A percentile compares a stretch with the other conserved stretches of the same genome.
These are phyloP conservation scores for Callocephalon fimbriatum DNA, from an alignment of 2,113 vertebrate species.

Conservation along the genomic window DNA sequence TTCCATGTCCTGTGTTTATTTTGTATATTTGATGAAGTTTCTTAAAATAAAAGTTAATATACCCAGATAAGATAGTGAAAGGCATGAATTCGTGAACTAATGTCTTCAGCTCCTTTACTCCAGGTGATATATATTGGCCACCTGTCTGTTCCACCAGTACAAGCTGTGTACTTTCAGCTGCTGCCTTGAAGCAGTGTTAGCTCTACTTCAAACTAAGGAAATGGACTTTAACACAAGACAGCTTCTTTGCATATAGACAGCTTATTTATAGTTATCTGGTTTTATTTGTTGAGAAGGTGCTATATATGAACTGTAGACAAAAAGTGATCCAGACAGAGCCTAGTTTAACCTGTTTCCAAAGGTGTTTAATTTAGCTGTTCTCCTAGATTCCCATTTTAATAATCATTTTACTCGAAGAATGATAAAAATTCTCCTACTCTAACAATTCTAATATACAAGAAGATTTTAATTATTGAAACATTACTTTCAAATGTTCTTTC, in stretches of 20 bases:
- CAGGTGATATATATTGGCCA: not conserved
- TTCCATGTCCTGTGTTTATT: not conserved
- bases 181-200: not conserved
- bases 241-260: not conserved
- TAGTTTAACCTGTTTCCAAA: not conserved
- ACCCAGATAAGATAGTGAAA: not conserved
- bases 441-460: not conserved
- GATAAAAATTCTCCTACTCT: not conserved
- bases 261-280: not conserved
- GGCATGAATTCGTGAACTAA: not conserved
- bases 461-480: not conserved
- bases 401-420: not conserved
- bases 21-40: not conserved
- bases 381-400: not conserved
- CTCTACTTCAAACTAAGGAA: not conserved
- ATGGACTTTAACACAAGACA: not conserved
- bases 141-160: not conserved
- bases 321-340: not conserved
- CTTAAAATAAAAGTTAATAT: not conserved
- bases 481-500: not conserved
- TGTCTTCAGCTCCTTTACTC: not conserved
- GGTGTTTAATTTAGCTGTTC: not conserved
- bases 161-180: not conserved
- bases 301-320: not conserved
- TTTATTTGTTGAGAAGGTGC: not conserved